Evolutionary conservation across 2,797 vertebrate species (phyloP).

Genomic region (Neosalanx taihuensis): DNA sequence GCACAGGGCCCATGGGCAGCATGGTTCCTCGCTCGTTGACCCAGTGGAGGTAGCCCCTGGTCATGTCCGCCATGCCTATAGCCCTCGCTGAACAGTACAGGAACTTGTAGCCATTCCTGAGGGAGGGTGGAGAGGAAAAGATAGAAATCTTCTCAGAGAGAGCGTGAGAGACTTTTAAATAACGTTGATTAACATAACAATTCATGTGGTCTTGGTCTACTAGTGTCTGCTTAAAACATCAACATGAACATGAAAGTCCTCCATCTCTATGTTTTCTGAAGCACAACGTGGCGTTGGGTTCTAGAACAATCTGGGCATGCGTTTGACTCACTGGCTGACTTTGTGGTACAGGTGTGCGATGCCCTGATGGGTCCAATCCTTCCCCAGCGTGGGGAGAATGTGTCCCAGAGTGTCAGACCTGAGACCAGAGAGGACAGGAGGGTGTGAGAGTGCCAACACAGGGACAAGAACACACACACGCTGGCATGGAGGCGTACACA

Average conservation of each 20-base stretch:
- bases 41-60: conserved; percentile 94
- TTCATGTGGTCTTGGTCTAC: too few species aligned
- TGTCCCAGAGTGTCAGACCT: conserved; percentile 97
- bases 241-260: not conserved
- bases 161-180: not conserved
- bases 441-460: not conserved
- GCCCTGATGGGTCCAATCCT: conserved; percentile 99
- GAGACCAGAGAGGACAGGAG: not conserved
- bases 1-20: conserved; percentile 89
- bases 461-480: not conserved
- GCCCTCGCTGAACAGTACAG: conserved; percentile 95
- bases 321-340: conserved; percentile 93
- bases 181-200: too few species aligned
- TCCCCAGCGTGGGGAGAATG: conserved; percentile 95
- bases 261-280: too few species aligned
- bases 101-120: conserved; percentile 96
- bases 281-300: not conserved
- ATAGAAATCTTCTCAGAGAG: not conserved
- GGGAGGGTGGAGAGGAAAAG: not conserved
- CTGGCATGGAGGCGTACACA: conserved; percentile 19
- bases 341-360: conserved; percentile 96
- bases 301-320: too few species aligned
- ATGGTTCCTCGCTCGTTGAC: conserved; percentile 95
- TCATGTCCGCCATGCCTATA: conserved; percentile 98
- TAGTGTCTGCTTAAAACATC: not conserved